phyloP scores from a whole-genome alignment of 2,113 vertebrate genomes.

The Oryctolagus cuniculus region mOryCun1.1 NC_091447.1:10772001-10772500 shows the following conservation, averaged over 20 bases:
- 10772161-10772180: neutral
- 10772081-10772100: neutral
- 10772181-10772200: neutral
- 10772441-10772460: neutral
- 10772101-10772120: neutral
- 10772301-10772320: slow-evolving; percentile 21
- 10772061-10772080: neutral
- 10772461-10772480: neutral
- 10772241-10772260: neutral
- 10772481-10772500: neutral
- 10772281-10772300: neutral
- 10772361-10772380: neutral
- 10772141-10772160: neutral
- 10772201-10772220: neutral
- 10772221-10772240: neutral
- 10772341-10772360: neutral
- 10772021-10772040: neutral
- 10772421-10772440: neutral
- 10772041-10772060: neutral
- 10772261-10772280: neutral
- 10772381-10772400: slow-evolving; percentile 3
- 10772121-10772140: neutral
- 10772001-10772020: neutral
- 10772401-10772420: neutral
- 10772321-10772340: neutral